These are phyloP conservation scores for Aphidius gifuensis DNA, from an alignment of 1,140 invertebrate genomes.

Conservation along the genomic window DNA sequence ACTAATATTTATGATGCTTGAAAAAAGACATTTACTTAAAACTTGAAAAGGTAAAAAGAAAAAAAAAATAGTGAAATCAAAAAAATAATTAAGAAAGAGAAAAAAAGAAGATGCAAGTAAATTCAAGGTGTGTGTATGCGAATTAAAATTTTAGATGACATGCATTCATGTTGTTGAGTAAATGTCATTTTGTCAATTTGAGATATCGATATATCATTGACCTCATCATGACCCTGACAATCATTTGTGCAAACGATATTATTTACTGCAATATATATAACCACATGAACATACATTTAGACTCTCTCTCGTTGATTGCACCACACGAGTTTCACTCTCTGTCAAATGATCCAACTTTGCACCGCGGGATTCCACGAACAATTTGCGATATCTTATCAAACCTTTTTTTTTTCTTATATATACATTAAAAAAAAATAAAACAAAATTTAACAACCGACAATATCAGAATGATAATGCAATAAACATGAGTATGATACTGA, in stretches of 20 bases:
- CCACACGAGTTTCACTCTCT: neutral
- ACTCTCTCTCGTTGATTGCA: neutral
- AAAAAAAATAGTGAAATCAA: too few species aligned
- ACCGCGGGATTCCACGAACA: neutral
- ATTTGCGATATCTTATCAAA: slow-evolving; percentile 14
- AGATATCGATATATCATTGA: slow-evolving; percentile 21
- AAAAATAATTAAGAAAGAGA: too few species aligned
- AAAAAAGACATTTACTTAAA: too few species aligned
- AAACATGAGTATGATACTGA: too few species aligned
- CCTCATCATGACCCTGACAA: slow-evolving; percentile 13
- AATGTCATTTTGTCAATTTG: slow-evolving; percentile 17
- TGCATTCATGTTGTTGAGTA: slow-evolving; percentile 11
- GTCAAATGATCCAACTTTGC: slow-evolving; percentile 10
- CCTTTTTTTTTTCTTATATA: neutral
- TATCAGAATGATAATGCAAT: too few species aligned
- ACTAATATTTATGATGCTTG: too few species aligned
- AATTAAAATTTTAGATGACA: slow-evolving; percentile 5
- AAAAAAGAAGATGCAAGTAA: slow-evolving; percentile 1
- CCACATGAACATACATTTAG: neutral
- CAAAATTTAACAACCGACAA: too few species aligned
- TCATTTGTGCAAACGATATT: neutral
- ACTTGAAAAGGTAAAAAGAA: neutral
- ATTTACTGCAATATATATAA: too few species aligned
- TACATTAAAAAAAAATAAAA: neutral
- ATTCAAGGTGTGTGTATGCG: slow-evolving; percentile 11